Evolutionary conservation across 2,888 invertebrate genomes (phyloP), one percentile per base, ranked within the genome.

Genomic region (Lithophane leautieri): DNA sequence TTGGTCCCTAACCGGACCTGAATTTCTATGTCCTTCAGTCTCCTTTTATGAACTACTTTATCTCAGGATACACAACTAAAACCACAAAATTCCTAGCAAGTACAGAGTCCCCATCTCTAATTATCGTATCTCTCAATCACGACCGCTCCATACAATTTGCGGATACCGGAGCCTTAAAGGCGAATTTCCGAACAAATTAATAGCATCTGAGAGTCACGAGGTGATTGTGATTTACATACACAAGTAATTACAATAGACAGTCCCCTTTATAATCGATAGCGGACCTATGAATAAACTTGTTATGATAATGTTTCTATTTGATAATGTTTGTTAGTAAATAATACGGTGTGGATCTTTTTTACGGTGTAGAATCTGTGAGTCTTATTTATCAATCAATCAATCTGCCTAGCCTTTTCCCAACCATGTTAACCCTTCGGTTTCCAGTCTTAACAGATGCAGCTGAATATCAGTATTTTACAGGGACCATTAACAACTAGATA

Each of bases 261-360:
- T 58, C 25, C 19, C 58, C 61, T 58, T 44, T 67, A 70, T 79
- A 78, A 82, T 82, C 78, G 74, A 81, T 83, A 73, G 63, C 11
- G 62, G 52, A 61, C 56, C 72, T 67, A 66, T 79, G 63, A 70
- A 81, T 82, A 77, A 70, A 63, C 65, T 66, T 28, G 68, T 68
- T 81, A 14, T 34, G n/a, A 42, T 2, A 34, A 34, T 50, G 73
- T 44, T 34, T 54, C 8, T 54, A 25, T 34, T 40, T 73, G 16
- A 25, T 1, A 14, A 52, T n/a, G 14, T 52, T 62, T 9, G n/a
- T 54, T 71, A 1, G 7, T 60, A 52, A 44, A 44, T 42, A 28
- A 54, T 47, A 54, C 16, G 16, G n/a, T 34, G 22, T 16, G 50
- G 50, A 50, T 44, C 44, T 44, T 12, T 44, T 4, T 6, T 6